Evolutionary conservation across 2,113 vertebrate species (phyloP).

Genomic region (Brevimyrus niger): DNA sequence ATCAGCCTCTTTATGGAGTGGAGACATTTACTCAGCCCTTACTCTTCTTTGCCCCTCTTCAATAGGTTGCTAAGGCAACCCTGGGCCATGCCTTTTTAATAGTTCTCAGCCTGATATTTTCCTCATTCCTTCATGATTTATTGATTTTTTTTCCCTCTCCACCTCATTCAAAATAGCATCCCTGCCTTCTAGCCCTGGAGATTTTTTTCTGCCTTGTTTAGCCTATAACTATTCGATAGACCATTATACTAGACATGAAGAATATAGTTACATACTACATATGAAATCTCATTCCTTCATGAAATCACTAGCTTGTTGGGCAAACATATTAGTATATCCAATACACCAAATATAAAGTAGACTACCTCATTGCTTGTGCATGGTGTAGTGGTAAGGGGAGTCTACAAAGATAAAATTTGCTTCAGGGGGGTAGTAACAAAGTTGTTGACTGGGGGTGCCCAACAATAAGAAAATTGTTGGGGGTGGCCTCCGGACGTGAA

Average conservation of each 20-base stretch:
- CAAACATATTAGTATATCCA: not conserved
- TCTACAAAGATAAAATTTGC: not conserved
- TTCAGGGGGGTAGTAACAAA: not conserved
- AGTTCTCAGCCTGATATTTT: slow-evolving; percentile 8
- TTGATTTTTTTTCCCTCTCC: slow-evolving; percentile 6
- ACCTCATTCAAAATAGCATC: not conserved
- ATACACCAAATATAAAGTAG: not conserved
- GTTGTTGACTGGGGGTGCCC: not conserved
- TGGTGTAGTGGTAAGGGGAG: not conserved
- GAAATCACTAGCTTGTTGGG: not conserved
- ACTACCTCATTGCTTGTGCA: not conserved
- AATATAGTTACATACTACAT: not conserved
- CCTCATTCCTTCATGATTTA: slow-evolving; percentile 5
- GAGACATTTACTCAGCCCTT: not conserved
- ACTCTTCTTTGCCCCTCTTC: not conserved
- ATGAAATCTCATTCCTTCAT: not conserved
- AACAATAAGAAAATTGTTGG: not conserved
- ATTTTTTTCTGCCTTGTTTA: not conserved
- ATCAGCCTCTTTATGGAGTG: not conserved
- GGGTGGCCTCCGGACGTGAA: not conserved
- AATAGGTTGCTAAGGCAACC: slow-evolving; percentile 14
- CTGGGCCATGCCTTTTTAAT: slow-evolving; percentile 10
- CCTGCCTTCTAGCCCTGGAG: not conserved
- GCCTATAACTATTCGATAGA: not conserved
- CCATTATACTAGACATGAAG: not conserved